A percentile compares a stretch with the other conserved stretches of the same genome.
These are phyloP conservation scores for Oceanites oceanicus DNA, from an alignment of 2,113 vertebrate species.

Conservation along the genomic window DNA sequence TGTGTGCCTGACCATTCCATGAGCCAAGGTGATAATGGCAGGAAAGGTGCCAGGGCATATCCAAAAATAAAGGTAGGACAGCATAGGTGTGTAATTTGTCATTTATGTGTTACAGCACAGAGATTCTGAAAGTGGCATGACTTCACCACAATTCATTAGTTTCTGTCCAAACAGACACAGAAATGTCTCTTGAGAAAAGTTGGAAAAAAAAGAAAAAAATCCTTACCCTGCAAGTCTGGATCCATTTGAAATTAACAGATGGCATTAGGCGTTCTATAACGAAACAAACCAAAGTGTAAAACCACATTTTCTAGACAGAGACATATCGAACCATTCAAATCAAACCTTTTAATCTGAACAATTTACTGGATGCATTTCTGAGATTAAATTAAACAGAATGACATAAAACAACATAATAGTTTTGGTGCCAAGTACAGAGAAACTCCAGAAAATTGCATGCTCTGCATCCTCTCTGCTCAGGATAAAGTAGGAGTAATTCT, in stretches of 20 bases:
- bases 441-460: not conserved
- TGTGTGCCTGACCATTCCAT: not conserved
- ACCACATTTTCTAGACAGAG: not conserved
- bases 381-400: not conserved
- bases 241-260: slow-evolving; percentile 57
- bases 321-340: not conserved
- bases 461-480: not conserved
- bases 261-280: not conserved
- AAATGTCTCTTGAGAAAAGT: not conserved
- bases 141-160: not conserved
- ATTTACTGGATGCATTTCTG: not conserved
- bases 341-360: slow-evolving; percentile 12
- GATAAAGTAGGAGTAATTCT: not conserved
- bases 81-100: not conserved
- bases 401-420: not conserved
- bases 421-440: not conserved
- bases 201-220: not conserved
- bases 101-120: not conserved
- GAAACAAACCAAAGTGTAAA: slow-evolving; percentile 40
- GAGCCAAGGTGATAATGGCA: not conserved
- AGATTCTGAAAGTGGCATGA: not conserved
- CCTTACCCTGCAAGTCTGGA: slow-evolving; percentile 63
- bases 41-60: not conserved
- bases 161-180: not conserved
- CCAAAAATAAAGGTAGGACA: not conserved